Base-by-base conservation (phyloP, 2,888 invertebrate species). In the Cheilosia pagana region DNA sequence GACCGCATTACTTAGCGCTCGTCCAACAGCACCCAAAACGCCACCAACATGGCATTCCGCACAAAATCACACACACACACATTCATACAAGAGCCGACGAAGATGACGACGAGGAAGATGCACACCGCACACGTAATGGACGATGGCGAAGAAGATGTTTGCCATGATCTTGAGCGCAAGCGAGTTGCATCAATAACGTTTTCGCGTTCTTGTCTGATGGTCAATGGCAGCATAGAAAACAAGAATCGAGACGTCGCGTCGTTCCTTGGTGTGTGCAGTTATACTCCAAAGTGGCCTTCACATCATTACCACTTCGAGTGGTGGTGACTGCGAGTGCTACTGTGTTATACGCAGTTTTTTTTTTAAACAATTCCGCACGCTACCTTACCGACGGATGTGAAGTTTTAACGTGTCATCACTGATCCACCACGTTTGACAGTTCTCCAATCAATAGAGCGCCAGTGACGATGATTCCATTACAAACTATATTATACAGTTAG, bases 1-100 rank as follows among this genome's bases (percentile, higher is more conserved):
- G 79, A 74, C 76, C 72, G 65, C 86, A 81, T 86, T 86, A 86
- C 81, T 86, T 81, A 81, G 72, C 68, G 72, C 81, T 81, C 75
- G 72, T 67, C 67, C 48, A 74, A 71, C 77, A 83, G 70, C 75
- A 63, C 28, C 62, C 65, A 50, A 76, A 72, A 77, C 82, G 74
- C 75, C 71, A 65, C 48, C 57, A 60, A 62, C 77, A 82, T 59
- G 67, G 8, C 50, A 68, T 68, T 55, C 52, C 62, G 23, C 48
- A 75, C 39, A 35, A 23, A 25, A 16, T n/a, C n/a, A 48, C 53
- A 28, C 14, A 62, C 43, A n/a, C n/a, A 45, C 8, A 65, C 28
- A 16, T 25, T 21, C 41, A 39, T 21, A 3, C 10, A 59, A 63
- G 39, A 55, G 52, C 16, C 35, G 48, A 41, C 8, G 28, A 53